Base-by-base conservation (phyloP, 2,797 vertebrate genomes). In the Todus mexicanus region DNA sequence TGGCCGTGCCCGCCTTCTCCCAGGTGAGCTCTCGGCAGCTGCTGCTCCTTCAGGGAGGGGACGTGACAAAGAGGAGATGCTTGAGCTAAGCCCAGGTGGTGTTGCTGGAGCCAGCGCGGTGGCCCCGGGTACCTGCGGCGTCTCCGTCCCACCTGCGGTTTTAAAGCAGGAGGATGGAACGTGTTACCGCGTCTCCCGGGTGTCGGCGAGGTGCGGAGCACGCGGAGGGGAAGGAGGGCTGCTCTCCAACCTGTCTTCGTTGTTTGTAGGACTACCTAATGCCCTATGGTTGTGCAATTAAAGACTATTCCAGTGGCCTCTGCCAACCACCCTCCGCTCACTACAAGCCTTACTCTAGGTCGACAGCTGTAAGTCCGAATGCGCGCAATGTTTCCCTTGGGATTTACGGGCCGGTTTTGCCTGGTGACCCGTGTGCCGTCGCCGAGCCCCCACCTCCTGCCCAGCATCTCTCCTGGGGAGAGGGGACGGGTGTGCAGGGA, bases 1-100 rank as follows among this genome's bases (percentile, higher is more conserved):
- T 99, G 97, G 98, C 98, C 0, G 97, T 97, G 90, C 98, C 98
- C 0, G 98, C 98, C 92, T 99, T 99, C 96, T 96, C 99, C 95
- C 99, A 99, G 99, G 99, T 99, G 96, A 94, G 97, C 51, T 33
- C 1, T 3, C 2, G 2, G 37, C 47, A 7, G 17, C 22, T 29
- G 4, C 42, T 71, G 47, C 42, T 2, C 0, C 35, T 7, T 9
- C 0, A 1, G 35, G 61, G 11, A 4, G 27, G 19, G 50, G 1
- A 43, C 8, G 79, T 33, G 11, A 2, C 1, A 18, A 22, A 6
- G 0, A 27, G 81, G 86, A 53, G 74, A 5, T 15, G 60, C 43
- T 56, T 18, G 18, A 56, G 38, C 27, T 8, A 31, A 50, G 4
- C 19, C 47, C 35, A 1, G 25, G 61, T n/a, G n/a, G 48, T 2